Evolutionary conservation across 23 tunicate genomes (phyloP), one percentile per base, ranked within the genome.

Genomic region (Pegea sp.): DNA sequence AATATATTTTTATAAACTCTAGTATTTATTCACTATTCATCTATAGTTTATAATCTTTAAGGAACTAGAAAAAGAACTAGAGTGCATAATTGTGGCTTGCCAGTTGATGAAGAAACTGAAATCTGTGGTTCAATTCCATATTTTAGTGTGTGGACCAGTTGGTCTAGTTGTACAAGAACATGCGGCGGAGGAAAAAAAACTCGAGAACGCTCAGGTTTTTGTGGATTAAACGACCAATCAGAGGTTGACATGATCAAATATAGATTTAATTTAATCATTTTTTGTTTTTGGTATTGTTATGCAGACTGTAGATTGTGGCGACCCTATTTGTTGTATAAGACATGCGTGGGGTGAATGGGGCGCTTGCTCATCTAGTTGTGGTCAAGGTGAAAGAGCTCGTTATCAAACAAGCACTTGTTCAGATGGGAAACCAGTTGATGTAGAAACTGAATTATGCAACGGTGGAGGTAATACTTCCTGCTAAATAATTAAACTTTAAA

Each of bases 101-200:
- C 54, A 21, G 53, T 58, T 20, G 76, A 66, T 26, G 53, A 56
- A 1, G 84, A 84, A 53, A 13, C 62, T 3, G 49, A 29, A 11
- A 20, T 58, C 5, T 91, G 99, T 64, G 99, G 99, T 18, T 29
- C 42, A 5, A 32, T 27, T 3, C 86, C 93, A 8, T 58, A 22
- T 31, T 71, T 72, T 54, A 66, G 66, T 13, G 64, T 31, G 18
- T 90, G 98, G 98, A 34, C 65, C 19, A 33, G 63, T 4, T 90
- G 81, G 81, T 61, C 89, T 24, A 25, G 67, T 27, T 90, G 98
- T 59, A 44, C 64, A 0, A 65, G 65, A 22, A 63, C 86, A 19
- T 90, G 98, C 48, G 98, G 91, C 3, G 76, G 72, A 1, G 98
- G 91, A 0, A 31, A 34, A 31, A 73, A 62, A 31, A 49, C 71